Percentiles rank a stretch among this genome's conserved stretches.
Conservation (phyloP, 1,140 invertebrate species). For the Wasmannia auropunctata region DNA sequence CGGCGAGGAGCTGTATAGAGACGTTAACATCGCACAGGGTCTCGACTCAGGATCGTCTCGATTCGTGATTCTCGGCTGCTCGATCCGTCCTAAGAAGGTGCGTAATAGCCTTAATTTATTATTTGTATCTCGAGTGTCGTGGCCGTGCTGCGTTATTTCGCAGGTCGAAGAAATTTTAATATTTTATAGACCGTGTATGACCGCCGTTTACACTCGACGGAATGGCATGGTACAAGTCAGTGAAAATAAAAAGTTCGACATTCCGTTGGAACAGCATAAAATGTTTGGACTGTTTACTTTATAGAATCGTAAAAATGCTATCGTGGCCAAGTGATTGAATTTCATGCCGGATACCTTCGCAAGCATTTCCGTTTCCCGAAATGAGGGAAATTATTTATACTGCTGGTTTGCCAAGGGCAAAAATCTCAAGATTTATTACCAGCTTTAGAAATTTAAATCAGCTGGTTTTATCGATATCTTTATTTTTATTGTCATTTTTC, state of each 20-base stretch:
- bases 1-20: not conserved
- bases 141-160: not conserved
- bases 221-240: not conserved
- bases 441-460: not conserved
- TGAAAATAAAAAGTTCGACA: conserved; percentile 27
- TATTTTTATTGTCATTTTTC: not conserved
- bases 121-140: not conserved
- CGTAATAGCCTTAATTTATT: not conserved
- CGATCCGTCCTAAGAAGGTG: not conserved
- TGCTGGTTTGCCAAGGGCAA: not conserved
- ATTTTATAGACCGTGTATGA: conserved; percentile 4
- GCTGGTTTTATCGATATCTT: not conserved
- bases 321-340: conserved; percentile 12
- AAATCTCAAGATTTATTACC: not conserved
- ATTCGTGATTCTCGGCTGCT: not conserved
- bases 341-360: not conserved
- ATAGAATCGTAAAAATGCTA: conserved; percentile 12
- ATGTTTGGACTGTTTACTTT: not conserved
- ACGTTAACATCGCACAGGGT: not conserved
- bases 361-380: not conserved
- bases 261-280: conserved; percentile 3
- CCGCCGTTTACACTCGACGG: not conserved
- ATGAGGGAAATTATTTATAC: not conserved
- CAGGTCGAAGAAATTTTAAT: conserved; percentile 38
- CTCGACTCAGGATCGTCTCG: not conserved